Evolutionary conservation across 2,888 invertebrate species (phyloP).

Genomic region (Taphrorychus bicolor): DNA sequence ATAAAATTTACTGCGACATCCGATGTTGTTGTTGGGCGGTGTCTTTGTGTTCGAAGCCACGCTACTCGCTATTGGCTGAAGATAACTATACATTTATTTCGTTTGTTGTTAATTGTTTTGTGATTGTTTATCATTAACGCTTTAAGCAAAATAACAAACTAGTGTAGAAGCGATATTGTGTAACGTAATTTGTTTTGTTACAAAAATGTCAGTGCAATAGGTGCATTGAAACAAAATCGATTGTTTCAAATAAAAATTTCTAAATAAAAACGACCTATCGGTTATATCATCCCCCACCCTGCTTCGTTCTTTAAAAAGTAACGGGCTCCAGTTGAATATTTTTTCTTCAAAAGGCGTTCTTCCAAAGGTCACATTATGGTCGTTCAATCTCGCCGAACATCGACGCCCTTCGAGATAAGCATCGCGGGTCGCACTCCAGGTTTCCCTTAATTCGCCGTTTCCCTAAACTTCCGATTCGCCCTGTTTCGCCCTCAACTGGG

Average conservation of each 20-base stretch:
- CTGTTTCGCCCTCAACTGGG: slow-evolving; percentile 40
- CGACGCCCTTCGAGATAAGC: slow-evolving; percentile 36
- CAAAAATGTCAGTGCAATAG: too few relatives aligned
- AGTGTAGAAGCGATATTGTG: too few relatives aligned
- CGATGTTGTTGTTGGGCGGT: slow-evolving; percentile 40
- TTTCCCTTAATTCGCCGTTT: slow-evolving; percentile 36
- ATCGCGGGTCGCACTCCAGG: slow-evolving; percentile 29
- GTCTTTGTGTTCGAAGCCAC: slow-evolving; percentile 21
- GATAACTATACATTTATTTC: neutral
- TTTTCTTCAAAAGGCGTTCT: neutral
- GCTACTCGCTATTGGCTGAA: neutral
- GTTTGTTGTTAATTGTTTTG: neutral
- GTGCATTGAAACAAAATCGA: too few relatives aligned
- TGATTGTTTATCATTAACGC: too few relatives aligned
- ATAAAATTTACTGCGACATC: slow-evolving; percentile 50
- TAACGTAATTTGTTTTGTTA: too few relatives aligned
- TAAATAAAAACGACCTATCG: neutral
- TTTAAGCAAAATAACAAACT: too few relatives aligned
- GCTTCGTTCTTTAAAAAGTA: neutral
- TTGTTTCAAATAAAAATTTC: too few relatives aligned
- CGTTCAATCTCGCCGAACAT: slow-evolving; percentile 20
- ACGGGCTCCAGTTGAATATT: neutral
- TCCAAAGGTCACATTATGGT: slow-evolving; percentile 11
- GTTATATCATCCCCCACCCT: neutral
- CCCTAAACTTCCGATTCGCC: slow-evolving; percentile 40